Base-by-base conservation (phyloP, 2,797 vertebrate species). In the Gymnodraco acuticeps region DNA sequence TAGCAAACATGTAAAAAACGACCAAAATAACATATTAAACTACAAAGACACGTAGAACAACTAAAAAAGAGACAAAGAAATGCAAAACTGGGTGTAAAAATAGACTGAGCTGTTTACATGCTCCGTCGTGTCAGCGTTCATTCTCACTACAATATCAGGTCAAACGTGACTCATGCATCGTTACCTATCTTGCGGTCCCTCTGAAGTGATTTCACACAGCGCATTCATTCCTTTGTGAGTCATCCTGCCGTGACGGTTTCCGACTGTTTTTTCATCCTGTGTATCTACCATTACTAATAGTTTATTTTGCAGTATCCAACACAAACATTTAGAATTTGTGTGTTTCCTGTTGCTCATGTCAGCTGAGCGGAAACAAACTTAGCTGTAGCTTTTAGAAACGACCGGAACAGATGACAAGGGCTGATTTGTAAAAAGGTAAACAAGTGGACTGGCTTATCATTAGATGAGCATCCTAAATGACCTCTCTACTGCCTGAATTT, bases 261-360 rank as follows among this genome's bases (percentile, higher is more conserved):
- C 42, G 19, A 42, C 33, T 19, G 27, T 31, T 64, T 47, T 9
- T 5, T 9, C 14, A 23, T n/a, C 16, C 7, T 23, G 13, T 3
- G 27, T 7, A 27, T 2, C 50, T 14, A 1, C 4, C 31, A n/a
- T 65, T 13, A 16, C 2, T 0, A 11, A 19, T 1, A 15, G 20
- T 69, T 73, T 64, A 23, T 59, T 54, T 65, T 14, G 11, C 45
- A 33, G 52, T 12, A 60, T 56, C 20, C 51, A 19, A 73, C 17
- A 19, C 19, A 56, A 67, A 73, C 20, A 15, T 16, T 51, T 56
- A 38, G 6, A 38, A 5, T 43, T 16, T 50, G 50, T 41, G 47
- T 5, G 17, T 63, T 75, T 60, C 33, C 33, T 38, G 33, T 38
- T 38, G 27, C 27, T 11, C 9, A 45, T n/a, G 48, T 60, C 69